Evolutionary conservation across 2,888 invertebrate genomes (phyloP), one percentile per base, ranked within the genome.

Genomic region (Phragmatobia fuliginosa): DNA sequence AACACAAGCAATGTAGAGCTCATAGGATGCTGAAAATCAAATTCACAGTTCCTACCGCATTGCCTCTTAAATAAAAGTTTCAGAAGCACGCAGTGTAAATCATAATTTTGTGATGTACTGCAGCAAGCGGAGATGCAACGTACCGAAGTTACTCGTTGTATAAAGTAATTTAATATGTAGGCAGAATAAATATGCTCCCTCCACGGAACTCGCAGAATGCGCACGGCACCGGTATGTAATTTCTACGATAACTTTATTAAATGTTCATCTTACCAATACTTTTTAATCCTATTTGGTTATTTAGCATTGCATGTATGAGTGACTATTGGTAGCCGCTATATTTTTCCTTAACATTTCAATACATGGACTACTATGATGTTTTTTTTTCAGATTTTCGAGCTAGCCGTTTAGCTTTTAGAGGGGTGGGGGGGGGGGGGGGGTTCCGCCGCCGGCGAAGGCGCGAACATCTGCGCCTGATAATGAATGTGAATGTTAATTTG

Each of bases 161-260:
- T n/a, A 82, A 85, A 85, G 82, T 85, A 83, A 85, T 86, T 85
- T 85, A 83, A 83, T 84, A 85, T 82, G 81, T 83, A 80, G 79
- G 78, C 82, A 78, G 80, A 77, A 75, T 78, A 78, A 76, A 81
- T 81, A 77, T 63, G 70, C 61, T 73, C 66, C 69, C 67, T 25
- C 67, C 45, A 73, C 73, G 68, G 60, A 65, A 70, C 69, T 60
- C 66, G 64, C 66, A 25, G 49, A 45, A 60, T 41, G 45, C 58
- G 33, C 52, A 60, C 60, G 62, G n/a, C n/a, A 5, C 18, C 25
- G 28, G 16, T 38, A 21, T 41, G 65, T 28, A 65, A 65, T 56
- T 41, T 33, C 18, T 36, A 18, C 36, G 10, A 36, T 31, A 58
- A 65, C 60, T 56, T 64, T 56, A 61, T 60, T 60, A 28, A 52